Percentiles rank a stretch among this genome's conserved stretches.
phyloP scores from a whole-genome alignment of 2,797 vertebrate genomes.

The Girardinus metallicus region DNA sequence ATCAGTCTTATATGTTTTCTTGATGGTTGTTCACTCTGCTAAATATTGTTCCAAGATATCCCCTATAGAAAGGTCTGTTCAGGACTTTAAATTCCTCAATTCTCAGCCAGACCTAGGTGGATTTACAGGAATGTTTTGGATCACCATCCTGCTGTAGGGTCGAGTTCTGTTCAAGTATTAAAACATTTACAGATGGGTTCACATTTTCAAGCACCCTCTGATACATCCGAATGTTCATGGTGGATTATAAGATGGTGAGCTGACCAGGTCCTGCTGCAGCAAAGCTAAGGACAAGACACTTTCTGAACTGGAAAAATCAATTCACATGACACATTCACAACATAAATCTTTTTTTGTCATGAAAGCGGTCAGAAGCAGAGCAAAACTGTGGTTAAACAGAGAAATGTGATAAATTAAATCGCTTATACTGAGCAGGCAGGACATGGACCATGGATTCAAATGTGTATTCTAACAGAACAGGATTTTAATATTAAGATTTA shows the following conservation, averaged over 20 bases:
- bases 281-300: constrained; percentile 18
- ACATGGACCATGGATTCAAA: too few species aligned
- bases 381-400: not conserved
- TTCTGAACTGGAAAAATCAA: not conserved
- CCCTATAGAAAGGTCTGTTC: not conserved
- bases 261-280: too few species aligned
- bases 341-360: not conserved
- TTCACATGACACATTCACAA: not conserved
- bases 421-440: not conserved
- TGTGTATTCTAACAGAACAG: too few species aligned
- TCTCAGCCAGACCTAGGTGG: not conserved
- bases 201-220: not conserved
- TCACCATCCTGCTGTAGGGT: not conserved
- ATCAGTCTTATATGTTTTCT: not conserved
- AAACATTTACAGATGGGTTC: not conserved
- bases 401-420: not conserved
- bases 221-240: too few species aligned
- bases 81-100: not conserved
- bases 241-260: too few species aligned
- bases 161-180: not conserved
- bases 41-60: not conserved
- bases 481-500: not conserved
- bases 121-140: not conserved
- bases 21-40: not conserved
- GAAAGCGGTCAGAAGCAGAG: not conserved